A percentile compares a stretch with the other conserved stretches of the same genome.
These are phyloP conservation scores for Metaphire vulgaris DNA, from an alignment of 1,140 invertebrate species.

Conservation along the genomic window DNA sequence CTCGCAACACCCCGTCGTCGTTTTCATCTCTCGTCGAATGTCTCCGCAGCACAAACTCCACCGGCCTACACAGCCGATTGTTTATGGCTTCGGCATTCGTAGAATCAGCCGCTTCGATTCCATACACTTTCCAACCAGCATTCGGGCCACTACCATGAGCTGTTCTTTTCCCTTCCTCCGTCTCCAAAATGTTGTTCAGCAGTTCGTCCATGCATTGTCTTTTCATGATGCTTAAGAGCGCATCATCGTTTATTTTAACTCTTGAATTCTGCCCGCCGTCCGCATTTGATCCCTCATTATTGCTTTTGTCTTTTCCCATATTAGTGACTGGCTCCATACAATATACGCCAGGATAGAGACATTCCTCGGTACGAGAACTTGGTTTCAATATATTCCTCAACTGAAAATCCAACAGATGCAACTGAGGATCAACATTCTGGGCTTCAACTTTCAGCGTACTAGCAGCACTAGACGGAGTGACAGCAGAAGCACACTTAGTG, in stretches of 20 bases:
- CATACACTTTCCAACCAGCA: too few relatives aligned
- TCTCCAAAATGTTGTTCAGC: not conserved
- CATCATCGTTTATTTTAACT: not conserved
- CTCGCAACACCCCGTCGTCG: conserved; percentile 1
- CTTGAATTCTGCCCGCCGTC: not conserved
- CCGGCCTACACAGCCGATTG: not conserved
- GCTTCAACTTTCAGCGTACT: not conserved
- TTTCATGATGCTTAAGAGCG: not conserved
- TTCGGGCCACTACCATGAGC: too few relatives aligned
- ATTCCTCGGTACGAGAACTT: conserved; percentile 18
- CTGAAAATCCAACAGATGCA: conserved; percentile 36
- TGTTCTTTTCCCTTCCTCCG: not conserved
- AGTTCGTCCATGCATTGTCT: conserved; percentile 7
- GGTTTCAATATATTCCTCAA: conserved; percentile 36
- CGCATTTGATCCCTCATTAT: not conserved
- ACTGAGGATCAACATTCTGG: conserved; percentile 29
- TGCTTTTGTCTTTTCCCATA: not conserved
- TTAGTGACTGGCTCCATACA: not conserved
- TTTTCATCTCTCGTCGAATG: conserved; percentile 2
- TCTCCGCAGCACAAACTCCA: not conserved
- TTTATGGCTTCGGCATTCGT: not conserved
- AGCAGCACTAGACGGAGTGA: not conserved
- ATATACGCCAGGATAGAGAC: not conserved
- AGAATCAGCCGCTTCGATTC: not conserved
- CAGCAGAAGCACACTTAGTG: not conserved